Base-by-base conservation (phyloP, 2,797 vertebrate species). In the Gadopsis bispinosus region DNA sequence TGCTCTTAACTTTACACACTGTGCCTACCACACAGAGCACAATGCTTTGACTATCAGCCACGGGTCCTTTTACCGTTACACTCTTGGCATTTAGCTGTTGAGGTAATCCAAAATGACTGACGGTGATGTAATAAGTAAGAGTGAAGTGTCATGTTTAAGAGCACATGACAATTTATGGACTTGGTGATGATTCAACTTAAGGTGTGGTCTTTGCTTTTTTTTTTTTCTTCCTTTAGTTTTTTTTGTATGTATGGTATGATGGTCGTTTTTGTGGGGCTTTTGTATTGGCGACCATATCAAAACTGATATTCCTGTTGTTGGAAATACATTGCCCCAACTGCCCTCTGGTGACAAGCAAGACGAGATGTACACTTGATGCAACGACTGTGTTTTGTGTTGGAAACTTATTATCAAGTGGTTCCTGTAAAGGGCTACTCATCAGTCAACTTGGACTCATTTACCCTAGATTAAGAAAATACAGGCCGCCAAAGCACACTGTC, bases 381-480 rank as follows among this genome's bases (percentile, higher is more conserved):
- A 9, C 16, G 10, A 4, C 55, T 2, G 5, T 33, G 17, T 45
- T 64, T 74, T 39, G 7, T 37, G 7, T 37, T 33, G 26, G 79
- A 51, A 12, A 2, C 33, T 19, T 35, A 50, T 62, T 66, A 35
- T 82, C 43, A 26, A 70, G 61, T 41, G 35, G 11, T 77, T 85
- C 41, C 56, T 73, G 14, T 77, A 7, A 74, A 71, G 16, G n/a
- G 39, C 85, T 81, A 72, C 73, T 88, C 83, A 85, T 84, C 73
- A 78, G 65, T 55, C 62, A 64, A 43, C 50, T 67, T 54, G 68
- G 61, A 69, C 60, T 79, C 43, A 77, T 85, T 87, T 76, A 53
- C 33, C 39, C 58, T n/a, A 74, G 53, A 84, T 71, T 67, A 63
- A 74, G 75, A 83, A 82, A 78, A 77, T 35, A 78, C 70, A 70